Percentiles rank a stretch among this genome's conserved stretches.
Conservation (phyloP, 2,113 vertebrate species). For the Crypturellus undulatus region DNA sequence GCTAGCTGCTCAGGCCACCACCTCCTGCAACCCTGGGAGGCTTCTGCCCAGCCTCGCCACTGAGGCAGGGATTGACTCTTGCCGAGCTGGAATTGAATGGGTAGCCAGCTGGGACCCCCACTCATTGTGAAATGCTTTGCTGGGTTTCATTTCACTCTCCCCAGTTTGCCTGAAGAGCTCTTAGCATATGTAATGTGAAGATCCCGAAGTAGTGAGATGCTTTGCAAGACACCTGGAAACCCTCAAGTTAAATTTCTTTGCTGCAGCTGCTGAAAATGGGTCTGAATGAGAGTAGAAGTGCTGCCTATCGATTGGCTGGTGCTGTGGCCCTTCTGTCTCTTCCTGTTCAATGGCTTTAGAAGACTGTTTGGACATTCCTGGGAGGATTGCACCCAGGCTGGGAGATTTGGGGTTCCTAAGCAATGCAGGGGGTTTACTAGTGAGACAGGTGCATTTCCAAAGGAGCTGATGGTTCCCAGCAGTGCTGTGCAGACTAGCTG, state of each 20-base stretch:
- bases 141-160: slow-evolving; percentile 1
- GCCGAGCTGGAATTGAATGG: neutral
- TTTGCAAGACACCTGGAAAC: slow-evolving; percentile 38
- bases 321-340: neutral
- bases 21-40: neutral
- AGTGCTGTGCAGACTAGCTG: rapidly evolving
- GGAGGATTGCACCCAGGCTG: neutral
- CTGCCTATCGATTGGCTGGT: slow-evolving; percentile 27
- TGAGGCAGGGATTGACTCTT: neutral
- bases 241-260: slow-evolving; percentile 28
- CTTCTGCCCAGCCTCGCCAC: neutral
- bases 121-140: neutral
- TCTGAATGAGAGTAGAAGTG: neutral
- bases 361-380: neutral
- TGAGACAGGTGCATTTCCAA: neutral
- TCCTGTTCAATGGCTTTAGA: neutral
- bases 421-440: neutral
- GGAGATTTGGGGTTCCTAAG: slow-evolving; percentile 19
- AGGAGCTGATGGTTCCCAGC: neutral
- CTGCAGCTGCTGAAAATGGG: slow-evolving; percentile 32
- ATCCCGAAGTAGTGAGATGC: slow-evolving; percentile 11
- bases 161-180: neutral
- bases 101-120: neutral
- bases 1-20: neutral
- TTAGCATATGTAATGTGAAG: slow-evolving; percentile 9